phyloP scores from a whole-genome alignment of 2,888 invertebrate species.

The Euzophera pinguis region DNA sequence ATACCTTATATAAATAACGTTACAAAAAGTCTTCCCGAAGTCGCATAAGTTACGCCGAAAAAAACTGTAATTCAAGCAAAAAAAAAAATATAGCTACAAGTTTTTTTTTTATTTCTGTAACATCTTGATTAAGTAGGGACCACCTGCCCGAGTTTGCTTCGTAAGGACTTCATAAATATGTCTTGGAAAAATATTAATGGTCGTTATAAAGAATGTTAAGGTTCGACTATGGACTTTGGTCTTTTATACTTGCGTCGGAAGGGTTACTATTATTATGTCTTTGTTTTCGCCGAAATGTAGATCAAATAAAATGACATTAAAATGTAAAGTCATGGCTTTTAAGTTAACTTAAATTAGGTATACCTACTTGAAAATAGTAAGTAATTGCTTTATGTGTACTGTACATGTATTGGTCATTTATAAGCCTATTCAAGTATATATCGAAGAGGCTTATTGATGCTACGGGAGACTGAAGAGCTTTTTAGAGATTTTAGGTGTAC shows the following conservation, averaged over 20 bases:
- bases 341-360: no score
- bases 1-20: constrained; percentile 65
- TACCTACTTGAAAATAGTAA: no score
- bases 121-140: constrained; percentile 79
- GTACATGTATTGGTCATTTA: no score
- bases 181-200: constrained; percentile 67
- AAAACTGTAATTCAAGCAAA: constrained; percentile 70
- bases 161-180: constrained; percentile 69
- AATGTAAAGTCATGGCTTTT: no score
- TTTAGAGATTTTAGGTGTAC: no score
- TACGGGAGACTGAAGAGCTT: no score
- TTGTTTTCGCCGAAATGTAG: constrained; percentile 45
- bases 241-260: constrained; percentile 51
- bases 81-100: constrained; percentile 63
- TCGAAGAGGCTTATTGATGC: no score
- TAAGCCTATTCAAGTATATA: no score
- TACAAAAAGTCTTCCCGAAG: constrained; percentile 52
- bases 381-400: no score
- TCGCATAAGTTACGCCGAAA: constrained; percentile 60
- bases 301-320: constrained; percentile 13
- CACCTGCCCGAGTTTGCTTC: constrained; percentile 67
- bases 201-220: constrained; percentile 64
- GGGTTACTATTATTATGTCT: constrained; percentile 41
- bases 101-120: constrained; percentile 69
- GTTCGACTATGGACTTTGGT: constrained; percentile 59